A percentile compares a stretch with the other conserved stretches of the same genome.
phyloP scores from a whole-genome alignment of 2,797 vertebrate genomes.

The Poeciliopsis turneri region DNA sequence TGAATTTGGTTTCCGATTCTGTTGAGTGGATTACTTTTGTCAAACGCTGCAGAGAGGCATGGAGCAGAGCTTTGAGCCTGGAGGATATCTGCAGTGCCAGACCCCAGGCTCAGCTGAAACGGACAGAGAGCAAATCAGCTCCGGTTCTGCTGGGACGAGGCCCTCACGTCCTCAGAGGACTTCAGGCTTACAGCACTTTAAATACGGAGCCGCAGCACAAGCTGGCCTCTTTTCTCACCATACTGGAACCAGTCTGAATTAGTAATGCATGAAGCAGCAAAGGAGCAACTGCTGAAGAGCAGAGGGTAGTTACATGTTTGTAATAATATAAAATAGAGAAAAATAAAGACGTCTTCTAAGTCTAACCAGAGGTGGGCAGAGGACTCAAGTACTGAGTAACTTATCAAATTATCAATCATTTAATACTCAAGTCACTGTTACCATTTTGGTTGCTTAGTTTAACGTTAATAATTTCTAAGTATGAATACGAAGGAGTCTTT shows the following conservation, averaged over 20 bases:
- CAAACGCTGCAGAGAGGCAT: slow-evolving; percentile 1
- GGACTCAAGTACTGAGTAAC: no score
- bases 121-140: slow-evolving; percentile 38
- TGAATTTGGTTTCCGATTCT: slow-evolving; percentile 18
- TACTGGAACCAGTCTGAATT: not conserved
- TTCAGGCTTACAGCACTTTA: not conserved
- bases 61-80: slow-evolving; percentile 7
- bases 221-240: not conserved
- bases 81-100: slow-evolving; percentile 28
- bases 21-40: slow-evolving; percentile 11
- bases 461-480: no score
- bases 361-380: no score
- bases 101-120: slow-evolving; percentile 15
- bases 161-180: not conserved
- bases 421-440: no score
- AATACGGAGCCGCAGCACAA: not conserved
- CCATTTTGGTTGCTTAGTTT: no score
- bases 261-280: not conserved
- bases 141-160: not conserved
- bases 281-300: not conserved
- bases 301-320: not conserved
- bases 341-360: no score
- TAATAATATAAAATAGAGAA: no score
- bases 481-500: no score
- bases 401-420: no score